Percentiles rank a stretch among this genome's conserved stretches.
Conservation (phyloP, 2,888 invertebrate genomes). For the Petrophora chlorosata region DNA sequence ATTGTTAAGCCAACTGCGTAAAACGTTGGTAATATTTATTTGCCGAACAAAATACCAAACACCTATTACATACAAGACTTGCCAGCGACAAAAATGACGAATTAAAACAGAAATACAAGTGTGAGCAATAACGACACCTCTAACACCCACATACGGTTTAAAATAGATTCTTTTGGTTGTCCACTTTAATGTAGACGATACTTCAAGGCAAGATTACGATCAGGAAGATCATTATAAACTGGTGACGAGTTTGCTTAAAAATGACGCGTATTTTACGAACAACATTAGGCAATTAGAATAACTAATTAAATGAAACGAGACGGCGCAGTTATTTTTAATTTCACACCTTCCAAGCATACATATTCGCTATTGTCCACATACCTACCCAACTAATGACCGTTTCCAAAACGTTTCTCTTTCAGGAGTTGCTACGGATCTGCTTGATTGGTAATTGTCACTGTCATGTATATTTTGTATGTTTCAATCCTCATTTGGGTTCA, state of each 20-base stretch:
- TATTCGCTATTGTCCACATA: background rate
- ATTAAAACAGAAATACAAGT: slow-evolving; percentile 56
- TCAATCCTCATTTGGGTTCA: slow-evolving; percentile 1
- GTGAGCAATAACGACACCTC: slow-evolving; percentile 51
- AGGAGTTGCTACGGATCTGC: background rate
- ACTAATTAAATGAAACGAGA: slow-evolving; percentile 29
- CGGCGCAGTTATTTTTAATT: slow-evolving; percentile 12
- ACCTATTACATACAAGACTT: slow-evolving; percentile 37
- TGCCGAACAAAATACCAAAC: slow-evolving; percentile 31
- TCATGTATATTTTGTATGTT: slow-evolving; percentile 4
- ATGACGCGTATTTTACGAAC: slow-evolving; percentile 33
- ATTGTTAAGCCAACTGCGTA: slow-evolving; percentile 44
- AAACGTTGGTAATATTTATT: slow-evolving; percentile 24
- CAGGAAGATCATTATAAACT: slow-evolving; percentile 37
- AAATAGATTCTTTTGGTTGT: slow-evolving; percentile 51
- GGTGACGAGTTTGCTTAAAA: slow-evolving; percentile 35
- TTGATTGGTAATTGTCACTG: too few relatives aligned
- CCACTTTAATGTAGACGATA: slow-evolving; percentile 19
- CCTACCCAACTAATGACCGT: too few relatives aligned
- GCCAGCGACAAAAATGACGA: slow-evolving; percentile 60
- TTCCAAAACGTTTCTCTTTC: background rate
- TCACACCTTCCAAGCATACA: background rate
- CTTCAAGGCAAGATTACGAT: slow-evolving; percentile 20
- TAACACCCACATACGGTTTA: slow-evolving; percentile 55
- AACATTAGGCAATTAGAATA: slow-evolving; percentile 48